Evolutionary conservation across 2,797 vertebrate species (phyloP), one percentile per base, ranked within the genome.

Genomic region (Poeciliopsis paucimaculata): DNA sequence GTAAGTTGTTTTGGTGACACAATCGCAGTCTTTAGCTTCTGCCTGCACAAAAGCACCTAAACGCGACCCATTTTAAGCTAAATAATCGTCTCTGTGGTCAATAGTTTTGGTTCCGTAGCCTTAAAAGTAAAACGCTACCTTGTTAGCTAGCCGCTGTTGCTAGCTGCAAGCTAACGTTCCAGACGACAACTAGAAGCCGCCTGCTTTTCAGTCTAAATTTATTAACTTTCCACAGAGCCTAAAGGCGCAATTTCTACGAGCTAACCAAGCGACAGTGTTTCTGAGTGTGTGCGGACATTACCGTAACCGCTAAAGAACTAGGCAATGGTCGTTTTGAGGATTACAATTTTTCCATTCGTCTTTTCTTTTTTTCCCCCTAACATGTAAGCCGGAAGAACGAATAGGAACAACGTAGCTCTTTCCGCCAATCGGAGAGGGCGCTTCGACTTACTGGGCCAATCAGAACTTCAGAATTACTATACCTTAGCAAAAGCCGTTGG

Each of bases 301-400:
- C 94, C 94, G 89, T 95, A 85, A 70, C 87, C 43, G 47, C 23
- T 43, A 76, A 89, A 77, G 90, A 82, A 88, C 55, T 80, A 81
- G 31, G 83, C 79, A 90, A 74, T 82, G 49, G 83, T 93, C 82
- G 84, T 86, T 94, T 85, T 83, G 46, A 84, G 82, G 93, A 92
- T 94, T 91, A 91, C 78, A 89, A 84, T 93, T 94, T 93, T 94
- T 94, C 94, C 94, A 95, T 95, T 92, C 94, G 95, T 93, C 91
- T 95, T 94, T 92, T 90, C 90, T 95, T 93, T 93, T 94, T 93
- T 90, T 79, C 72, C 73, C 45, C 41, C 87, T 90, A 91, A 94
- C 91, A 95, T 93, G 87, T 91, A 95, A 62, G 95, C 94, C 95
- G 95, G 95, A 96, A 95, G 90, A 94, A 90, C 79, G 79, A 82